phyloP scores from a whole-genome alignment of 30 jellyfish, hydroid and myxozoan species.

The Aurelia sp. region DNA sequence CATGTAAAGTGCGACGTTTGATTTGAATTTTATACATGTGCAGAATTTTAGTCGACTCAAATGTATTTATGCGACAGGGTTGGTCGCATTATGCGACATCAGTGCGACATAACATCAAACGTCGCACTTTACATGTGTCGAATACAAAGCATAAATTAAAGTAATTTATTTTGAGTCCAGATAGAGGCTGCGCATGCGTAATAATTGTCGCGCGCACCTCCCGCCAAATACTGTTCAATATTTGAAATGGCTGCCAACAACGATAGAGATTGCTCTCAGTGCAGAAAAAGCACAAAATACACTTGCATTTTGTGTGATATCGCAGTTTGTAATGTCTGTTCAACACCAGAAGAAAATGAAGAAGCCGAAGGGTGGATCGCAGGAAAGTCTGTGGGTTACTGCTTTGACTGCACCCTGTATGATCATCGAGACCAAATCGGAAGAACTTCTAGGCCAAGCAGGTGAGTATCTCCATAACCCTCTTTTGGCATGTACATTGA shows the following conservation, averaged over 20 bases:
- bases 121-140: constrained; percentile 31
- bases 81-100: constrained; percentile 40
- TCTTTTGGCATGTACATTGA: not conserved
- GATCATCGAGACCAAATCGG: not conserved
- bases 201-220: too few relatives aligned
- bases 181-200: constrained; percentile 17
- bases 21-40: constrained; percentile 8
- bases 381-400: constrained; percentile 25
- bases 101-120: constrained; percentile 21
- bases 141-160: constrained; percentile 18
- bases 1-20: constrained; percentile 25
- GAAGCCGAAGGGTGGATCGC: constrained; percentile 22
- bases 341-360: constrained; percentile 32
- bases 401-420: too few relatives aligned
- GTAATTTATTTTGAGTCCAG: not conserved
- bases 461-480: not conserved
- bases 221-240: too few relatives aligned
- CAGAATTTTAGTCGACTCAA: constrained; percentile 1
- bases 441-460: too few relatives aligned
- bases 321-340: constrained; percentile 20
- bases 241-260: not conserved
- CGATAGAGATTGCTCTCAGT: not conserved
- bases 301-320: constrained; percentile 15
- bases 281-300: constrained; percentile 11
- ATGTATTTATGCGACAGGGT: constrained; percentile 8